These are phyloP conservation scores for Pao palembangensis DNA, from an alignment of 2,113 vertebrate genomes.

Conservation along the genomic window DNA sequence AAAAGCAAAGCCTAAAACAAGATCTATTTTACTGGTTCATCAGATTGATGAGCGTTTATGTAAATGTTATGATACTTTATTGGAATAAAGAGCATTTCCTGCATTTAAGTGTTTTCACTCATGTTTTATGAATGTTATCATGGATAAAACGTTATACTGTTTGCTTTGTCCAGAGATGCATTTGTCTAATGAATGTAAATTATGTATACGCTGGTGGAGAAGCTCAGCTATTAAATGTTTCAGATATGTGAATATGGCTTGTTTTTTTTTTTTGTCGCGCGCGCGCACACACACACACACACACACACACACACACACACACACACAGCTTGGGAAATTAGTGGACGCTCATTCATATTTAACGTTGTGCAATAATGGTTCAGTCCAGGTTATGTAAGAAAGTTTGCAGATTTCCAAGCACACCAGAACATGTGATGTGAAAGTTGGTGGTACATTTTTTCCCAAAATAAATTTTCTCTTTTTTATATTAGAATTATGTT, in stretches of 20 bases:
- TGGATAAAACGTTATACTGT: not conserved
- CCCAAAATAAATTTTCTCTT: too few species aligned
- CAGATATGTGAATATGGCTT: constrained; percentile 18
- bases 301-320: too few species aligned
- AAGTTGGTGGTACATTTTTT: too few species aligned
- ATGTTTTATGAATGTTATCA: constrained; percentile 51
- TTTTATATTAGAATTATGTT: too few species aligned
- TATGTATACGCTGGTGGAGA: too few species aligned
- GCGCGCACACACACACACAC: too few species aligned
- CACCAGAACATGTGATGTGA: not conserved
- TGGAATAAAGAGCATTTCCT: constrained; percentile 40
- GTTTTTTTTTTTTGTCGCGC: not conserved
- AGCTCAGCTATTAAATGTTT: constrained; percentile 1
- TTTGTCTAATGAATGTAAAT: too few species aligned
- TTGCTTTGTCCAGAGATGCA: too few species aligned
- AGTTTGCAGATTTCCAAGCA: not conserved
- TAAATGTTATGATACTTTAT: constrained; percentile 54
- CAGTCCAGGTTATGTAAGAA: constrained; percentile 2
- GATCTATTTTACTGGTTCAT: constrained; percentile 52
- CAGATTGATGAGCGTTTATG: constrained; percentile 34
- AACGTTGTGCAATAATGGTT: not conserved
- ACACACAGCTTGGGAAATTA: not conserved
- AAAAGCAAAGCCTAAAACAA: constrained; percentile 22
- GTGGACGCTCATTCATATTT: constrained; percentile 3
- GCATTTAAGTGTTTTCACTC: constrained; percentile 49